Conservation (phyloP, 2,888 invertebrate species). For the Lampropteryx suffumata region DNA sequence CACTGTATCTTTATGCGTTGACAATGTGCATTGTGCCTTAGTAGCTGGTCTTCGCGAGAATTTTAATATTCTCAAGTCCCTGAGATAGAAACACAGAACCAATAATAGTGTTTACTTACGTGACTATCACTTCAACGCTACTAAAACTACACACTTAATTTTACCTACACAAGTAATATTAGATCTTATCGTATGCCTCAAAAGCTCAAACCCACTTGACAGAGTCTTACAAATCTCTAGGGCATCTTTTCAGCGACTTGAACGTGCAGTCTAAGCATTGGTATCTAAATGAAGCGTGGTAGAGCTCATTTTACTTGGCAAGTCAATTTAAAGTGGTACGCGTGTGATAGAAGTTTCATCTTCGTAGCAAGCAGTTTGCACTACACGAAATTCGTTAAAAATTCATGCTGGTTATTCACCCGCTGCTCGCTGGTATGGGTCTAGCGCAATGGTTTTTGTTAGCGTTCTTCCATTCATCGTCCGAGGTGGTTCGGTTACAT, state of each 20-base stretch:
- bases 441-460: conserved; percentile 38
- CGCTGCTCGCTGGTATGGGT: conserved; percentile 38
- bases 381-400: conserved; percentile 57
- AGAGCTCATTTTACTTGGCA: conserved; percentile 1
- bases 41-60: conserved; percentile 44
- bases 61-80: conserved; percentile 54
- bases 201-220: not conserved
- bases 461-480: conserved; percentile 33
- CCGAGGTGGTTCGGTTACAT: conserved; percentile 1
- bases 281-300: not conserved
- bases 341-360: conserved; percentile 44
- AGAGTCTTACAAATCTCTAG: not conserved
- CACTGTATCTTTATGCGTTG: conserved; percentile 77
- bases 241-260: not conserved
- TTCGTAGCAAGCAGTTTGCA: conserved; percentile 54
- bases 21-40: conserved; percentile 77
- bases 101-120: conserved; percentile 1
- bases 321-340: not conserved
- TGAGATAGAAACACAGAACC: conserved; percentile 34
- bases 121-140: conserved; percentile 1
- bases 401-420: conserved; percentile 56
- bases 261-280: not conserved
- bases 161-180: no score
- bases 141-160: no score
- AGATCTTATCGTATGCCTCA: no score